Conservation (phyloP, 2,888 invertebrate genomes). For the Brachyptera putata region DNA sequence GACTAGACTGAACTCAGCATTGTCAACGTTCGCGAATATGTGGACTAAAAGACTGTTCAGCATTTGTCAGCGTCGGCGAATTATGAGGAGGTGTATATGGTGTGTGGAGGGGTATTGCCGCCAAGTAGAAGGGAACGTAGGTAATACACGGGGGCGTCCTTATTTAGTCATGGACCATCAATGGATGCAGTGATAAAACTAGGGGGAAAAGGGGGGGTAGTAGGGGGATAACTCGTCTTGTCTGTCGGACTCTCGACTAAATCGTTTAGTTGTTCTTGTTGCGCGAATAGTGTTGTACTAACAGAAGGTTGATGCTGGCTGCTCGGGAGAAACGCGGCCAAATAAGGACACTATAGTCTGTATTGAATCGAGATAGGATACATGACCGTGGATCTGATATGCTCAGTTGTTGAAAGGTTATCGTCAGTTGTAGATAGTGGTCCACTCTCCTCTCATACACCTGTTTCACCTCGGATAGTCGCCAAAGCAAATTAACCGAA, state of each 20-base stretch:
- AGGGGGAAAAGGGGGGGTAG: neutral
- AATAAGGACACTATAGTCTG: slow-evolving; percentile 24
- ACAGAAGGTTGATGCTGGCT: slow-evolving; percentile 7
- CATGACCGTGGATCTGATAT: neutral
- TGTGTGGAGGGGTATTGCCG: slow-evolving; percentile 4
- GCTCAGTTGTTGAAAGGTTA: too few relatives aligned
- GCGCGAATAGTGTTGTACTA: too few relatives aligned
- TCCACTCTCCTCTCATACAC: too few relatives aligned
- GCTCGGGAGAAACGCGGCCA: slow-evolving; percentile 23
- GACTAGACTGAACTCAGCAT: neutral
- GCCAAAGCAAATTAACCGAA: neutral
- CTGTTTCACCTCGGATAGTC: too few relatives aligned
- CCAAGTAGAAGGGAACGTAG: neutral
- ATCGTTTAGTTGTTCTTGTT: slow-evolving; percentile 1
- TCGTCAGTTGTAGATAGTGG: too few relatives aligned
- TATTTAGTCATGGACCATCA: slow-evolving; percentile 30
- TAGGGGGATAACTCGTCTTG: neutral
- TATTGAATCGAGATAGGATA: too few relatives aligned
- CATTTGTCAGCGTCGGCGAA: slow-evolving; percentile 21
- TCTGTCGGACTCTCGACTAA: neutral
- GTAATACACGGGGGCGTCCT: slow-evolving; percentile 23
- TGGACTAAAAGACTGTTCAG: slow-evolving; percentile 5
- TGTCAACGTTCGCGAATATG: neutral
- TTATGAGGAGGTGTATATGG: slow-evolving; percentile 19
- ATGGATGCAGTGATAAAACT: slow-evolving; percentile 15